phyloP scores from a whole-genome alignment of 2,113 vertebrate genomes.

The Otolemur garnettii region DNA sequence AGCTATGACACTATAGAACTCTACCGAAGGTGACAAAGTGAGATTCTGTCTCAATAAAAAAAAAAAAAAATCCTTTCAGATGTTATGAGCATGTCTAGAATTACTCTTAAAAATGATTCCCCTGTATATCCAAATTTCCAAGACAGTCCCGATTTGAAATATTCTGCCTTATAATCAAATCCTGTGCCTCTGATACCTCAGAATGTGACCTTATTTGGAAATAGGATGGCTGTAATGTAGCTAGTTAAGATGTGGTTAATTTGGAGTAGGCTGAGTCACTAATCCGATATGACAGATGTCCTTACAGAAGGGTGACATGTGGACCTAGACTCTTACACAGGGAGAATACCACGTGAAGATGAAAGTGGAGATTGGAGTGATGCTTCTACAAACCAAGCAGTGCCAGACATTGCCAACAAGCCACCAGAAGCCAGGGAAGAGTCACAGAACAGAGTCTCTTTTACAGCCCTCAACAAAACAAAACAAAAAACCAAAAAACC shows the following conservation, averaged over 20 bases:
- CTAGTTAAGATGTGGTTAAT: background rate
- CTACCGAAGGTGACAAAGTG: no score
- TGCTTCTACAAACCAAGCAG: background rate
- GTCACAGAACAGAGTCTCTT: background rate
- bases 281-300: background rate
- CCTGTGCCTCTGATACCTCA: background rate
- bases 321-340: background rate
- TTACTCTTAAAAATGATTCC: background rate
- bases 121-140: background rate
- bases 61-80: background rate
- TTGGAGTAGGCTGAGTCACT: background rate
- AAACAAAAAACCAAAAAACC: background rate
- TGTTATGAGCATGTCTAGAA: background rate
- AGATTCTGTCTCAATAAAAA: no score
- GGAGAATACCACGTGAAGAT: background rate
- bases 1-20: no score
- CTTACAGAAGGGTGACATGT: background rate
- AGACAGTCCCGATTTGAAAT: background rate
- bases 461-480: background rate
- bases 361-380: background rate
- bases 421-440: background rate
- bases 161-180: background rate
- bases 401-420: background rate
- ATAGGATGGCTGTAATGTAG: slow-evolving; percentile 14
- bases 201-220: slow-evolving; percentile 49